phyloP scores from a whole-genome alignment of 1,140 invertebrate species.

The fruit fly (Drosophila melanogaster) region Release_6_plus_ISO1_MT NC_004354.4:15456501-15457000 shows the following conservation, averaged over 20 bases:
- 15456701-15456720: constrained; percentile 93
- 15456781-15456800: constrained; percentile 93
- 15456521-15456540: constrained; percentile 89
- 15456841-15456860: constrained; percentile 92
- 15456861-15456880: constrained; percentile 92
- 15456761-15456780: constrained; percentile 91
- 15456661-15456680: constrained; percentile 89
- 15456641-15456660: constrained; percentile 95
- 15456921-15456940: constrained; percentile 98
- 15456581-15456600: constrained; percentile 93
- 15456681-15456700: constrained; percentile 90
- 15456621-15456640: constrained; percentile 95
- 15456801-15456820: constrained; percentile 70
- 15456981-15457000: too few relatives aligned
- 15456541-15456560: constrained; percentile 87
- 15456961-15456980: too few relatives aligned
- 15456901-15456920: constrained; percentile 96
- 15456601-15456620: constrained; percentile 93
- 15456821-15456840: constrained; percentile 72
- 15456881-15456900: constrained; percentile 94
- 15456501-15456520: constrained; percentile 88
- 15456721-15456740: constrained; percentile 94
- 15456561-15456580: constrained; percentile 88
- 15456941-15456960: constrained; percentile 85
- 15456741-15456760: constrained; percentile 92